These are phyloP conservation scores for Siderastrea radians DNA, from an alignment of 92 coral and sea anemone genomes.

Conservation along the genomic window DNA sequence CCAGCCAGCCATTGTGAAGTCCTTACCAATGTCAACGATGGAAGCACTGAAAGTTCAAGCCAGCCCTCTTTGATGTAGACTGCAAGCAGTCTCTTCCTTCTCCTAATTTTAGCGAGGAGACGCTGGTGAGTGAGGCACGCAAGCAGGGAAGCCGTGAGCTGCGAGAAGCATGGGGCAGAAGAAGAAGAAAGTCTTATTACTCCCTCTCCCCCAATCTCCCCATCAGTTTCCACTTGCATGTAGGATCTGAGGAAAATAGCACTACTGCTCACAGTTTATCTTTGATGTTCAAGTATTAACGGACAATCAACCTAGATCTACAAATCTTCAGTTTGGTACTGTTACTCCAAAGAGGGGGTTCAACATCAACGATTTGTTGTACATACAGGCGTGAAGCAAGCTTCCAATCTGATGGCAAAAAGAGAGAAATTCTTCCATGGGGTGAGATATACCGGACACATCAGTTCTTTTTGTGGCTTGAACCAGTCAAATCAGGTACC, in stretches of 20 bases:
- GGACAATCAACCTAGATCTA: background rate
- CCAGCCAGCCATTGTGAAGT: background rate
- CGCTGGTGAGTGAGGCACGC: no score
- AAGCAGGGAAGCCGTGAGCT: no score
- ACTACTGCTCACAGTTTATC: background rate
- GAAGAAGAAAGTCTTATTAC: no score
- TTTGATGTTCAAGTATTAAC: background rate
- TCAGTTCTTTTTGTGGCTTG: background rate
- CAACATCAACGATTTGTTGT: background rate
- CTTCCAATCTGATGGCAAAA: background rate
- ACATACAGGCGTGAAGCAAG: background rate
- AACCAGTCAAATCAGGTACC: background rate
- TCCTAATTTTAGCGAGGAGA: no score
- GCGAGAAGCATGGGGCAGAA: no score
- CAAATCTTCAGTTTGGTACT: background rate
- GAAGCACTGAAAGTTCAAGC: background rate
- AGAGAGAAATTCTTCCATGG: background rate
- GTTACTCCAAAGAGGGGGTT: background rate
- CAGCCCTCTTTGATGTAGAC: no score
- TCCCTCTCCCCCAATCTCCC: no score
- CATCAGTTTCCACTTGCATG: no score
- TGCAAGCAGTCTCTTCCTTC: no score
- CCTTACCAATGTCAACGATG: background rate
- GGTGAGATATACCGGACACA: background rate
- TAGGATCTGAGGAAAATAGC: no score